Evolutionary conservation across 2,113 vertebrate genomes (phyloP), one percentile per base, ranked within the genome.

Genomic region (Eublepharis macularius): DNA sequence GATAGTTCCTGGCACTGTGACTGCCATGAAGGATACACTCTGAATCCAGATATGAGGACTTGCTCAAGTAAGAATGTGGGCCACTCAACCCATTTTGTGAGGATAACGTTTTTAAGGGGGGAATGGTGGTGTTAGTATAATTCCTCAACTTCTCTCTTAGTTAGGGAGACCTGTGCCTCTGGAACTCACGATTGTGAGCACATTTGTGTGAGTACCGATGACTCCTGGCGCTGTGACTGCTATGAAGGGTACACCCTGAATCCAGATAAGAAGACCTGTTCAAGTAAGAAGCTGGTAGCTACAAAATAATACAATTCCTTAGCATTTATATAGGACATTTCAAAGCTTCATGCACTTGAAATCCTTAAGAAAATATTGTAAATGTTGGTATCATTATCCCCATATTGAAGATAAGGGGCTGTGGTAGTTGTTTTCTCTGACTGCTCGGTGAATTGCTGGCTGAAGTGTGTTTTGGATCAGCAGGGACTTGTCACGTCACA

Each of bases 171-270:
- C 24, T 98, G 98, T 77, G 85, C 90, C 2, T 93, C 95, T 1
- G 97, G 97, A 92, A 92, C 87, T 39, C 97, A 98, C 1, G 94
- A 96, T 93, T 98, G 98, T 11, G 92, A 98, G 91, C 98, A 99
- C 41, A 90, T 97, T 87, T 99, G 98, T 0, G 77, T 98, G 91
- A 97, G 94, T 66, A 95, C 90, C 1, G 80, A 88, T 0, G 94
- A 93, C 60, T 95, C 88, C 80, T 97, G 95, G 91, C 95, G 96
- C 94, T 98, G 98, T 63, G 96, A 95, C 94, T 99, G 98, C 91
- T 96, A 95, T 92, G 94, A 90, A 2, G 97, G 98, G 39, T 98
- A 96, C 87, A 88, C 91, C 91, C 92, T 98, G 94, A 98, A 98
- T 7, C 87, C 92, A 0, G 98, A 98, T 92, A 91, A 93, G 95